Evolutionary conservation across 1,140 invertebrate genomes (phyloP).

Genomic region (Zaprionus ghesquierei): DNA sequence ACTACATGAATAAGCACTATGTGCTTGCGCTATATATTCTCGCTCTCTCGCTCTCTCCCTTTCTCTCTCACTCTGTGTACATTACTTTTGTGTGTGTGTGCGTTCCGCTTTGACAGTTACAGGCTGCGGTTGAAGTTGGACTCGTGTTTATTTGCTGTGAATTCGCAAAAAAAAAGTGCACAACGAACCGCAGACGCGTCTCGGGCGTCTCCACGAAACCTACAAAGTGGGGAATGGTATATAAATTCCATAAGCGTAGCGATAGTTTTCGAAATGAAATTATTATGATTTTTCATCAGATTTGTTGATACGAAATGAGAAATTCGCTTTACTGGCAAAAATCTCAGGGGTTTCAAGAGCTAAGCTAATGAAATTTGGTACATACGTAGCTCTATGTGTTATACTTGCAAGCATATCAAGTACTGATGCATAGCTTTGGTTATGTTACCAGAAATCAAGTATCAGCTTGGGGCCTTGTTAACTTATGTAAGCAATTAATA

Average conservation of each 20-base stretch:
- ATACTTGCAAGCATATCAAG: no score
- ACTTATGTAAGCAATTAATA: not conserved
- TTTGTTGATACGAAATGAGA: not conserved
- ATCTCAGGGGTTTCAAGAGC: not conserved
- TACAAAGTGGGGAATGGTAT: not conserved
- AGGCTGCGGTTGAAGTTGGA: slow-evolving; percentile 1
- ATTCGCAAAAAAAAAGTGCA: not conserved
- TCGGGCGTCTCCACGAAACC: not conserved
- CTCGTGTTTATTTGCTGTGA: not conserved
- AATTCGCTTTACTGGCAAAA: no score
- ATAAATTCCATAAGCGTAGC: not conserved
- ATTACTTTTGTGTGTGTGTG: not conserved
- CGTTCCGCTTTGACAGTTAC: slow-evolving; percentile 11
- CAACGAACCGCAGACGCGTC: not conserved
- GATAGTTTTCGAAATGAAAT: not conserved
- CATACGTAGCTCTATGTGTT: no score
- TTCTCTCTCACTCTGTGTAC: not conserved
- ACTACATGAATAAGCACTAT: slow-evolving; percentile 1
- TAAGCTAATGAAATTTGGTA: not conserved
- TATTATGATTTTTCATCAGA: not conserved
- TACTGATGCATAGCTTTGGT: no score
- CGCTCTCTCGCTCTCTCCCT: no score
- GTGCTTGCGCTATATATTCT: no score
- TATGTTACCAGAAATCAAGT: no score
- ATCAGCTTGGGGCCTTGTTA: no score